These are phyloP conservation scores for Mallateleia sp. DNA, from an alignment of 2,888 invertebrate species.

Conservation along the genomic window DNA sequence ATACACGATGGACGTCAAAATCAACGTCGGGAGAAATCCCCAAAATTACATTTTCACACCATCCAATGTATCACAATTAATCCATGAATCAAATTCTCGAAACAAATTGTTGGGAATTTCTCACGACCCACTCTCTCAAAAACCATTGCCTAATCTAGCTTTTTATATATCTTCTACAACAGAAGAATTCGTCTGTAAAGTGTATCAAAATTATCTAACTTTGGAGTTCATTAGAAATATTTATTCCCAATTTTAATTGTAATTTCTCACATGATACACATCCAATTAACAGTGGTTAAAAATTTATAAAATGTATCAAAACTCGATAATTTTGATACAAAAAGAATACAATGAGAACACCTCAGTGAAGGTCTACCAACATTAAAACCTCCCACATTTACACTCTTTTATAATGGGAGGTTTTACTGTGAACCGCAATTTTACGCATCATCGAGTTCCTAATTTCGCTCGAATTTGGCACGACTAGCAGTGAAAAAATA, in stretches of 20 bases:
- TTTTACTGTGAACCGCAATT: conserved; percentile 3
- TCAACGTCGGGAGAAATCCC: too few species aligned
- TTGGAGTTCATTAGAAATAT: conserved; percentile 10
- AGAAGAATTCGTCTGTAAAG: conserved; percentile 49
- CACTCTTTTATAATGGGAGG: neutral
- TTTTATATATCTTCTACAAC: conserved; percentile 66
- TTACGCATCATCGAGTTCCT: conserved; percentile 15
- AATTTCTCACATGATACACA: conserved; percentile 17
- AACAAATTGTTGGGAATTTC: too few species aligned
- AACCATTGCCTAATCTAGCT: conserved; percentile 64
- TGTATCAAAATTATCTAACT: conserved; percentile 70
- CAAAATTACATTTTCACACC: too few species aligned
- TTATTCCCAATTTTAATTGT: neutral
- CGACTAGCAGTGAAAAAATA: conserved; percentile 69
- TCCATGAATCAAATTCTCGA: too few species aligned
- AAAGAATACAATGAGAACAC: conserved; percentile 4
- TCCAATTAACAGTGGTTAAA: conserved; percentile 4
- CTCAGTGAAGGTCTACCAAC: neutral
- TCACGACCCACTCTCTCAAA: conserved; percentile 45
- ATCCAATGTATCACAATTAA: too few species aligned
- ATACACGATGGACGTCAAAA: too few species aligned
- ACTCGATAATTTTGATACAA: conserved; percentile 61
- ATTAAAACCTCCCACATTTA: neutral
- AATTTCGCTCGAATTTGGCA: conserved; percentile 66
- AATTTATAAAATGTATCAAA: conserved; percentile 36